Evolutionary conservation across 2,797 vertebrate species (phyloP).

Genomic region (Brotogeris chrysoptera): DNA sequence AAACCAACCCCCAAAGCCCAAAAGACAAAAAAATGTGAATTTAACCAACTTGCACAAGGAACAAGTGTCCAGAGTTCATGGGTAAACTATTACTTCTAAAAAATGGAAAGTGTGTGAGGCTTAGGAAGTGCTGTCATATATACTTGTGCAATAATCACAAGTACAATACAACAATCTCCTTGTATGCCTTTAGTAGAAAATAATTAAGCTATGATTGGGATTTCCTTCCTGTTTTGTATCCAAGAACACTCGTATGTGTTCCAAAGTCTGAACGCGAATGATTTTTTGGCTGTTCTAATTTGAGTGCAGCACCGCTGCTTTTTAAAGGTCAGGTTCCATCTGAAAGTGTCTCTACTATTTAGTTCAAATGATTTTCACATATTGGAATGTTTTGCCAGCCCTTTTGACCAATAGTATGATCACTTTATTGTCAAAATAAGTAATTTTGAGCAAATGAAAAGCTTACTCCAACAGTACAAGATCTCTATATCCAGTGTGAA

Average conservation of each 20-base stretch:
- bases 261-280: neutral
- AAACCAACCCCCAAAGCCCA: neutral
- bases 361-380: neutral
- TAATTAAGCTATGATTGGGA: neutral
- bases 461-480: conserved; percentile 62
- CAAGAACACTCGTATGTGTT: neutral
- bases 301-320: conserved; percentile 37
- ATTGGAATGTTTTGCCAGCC: conserved; percentile 23
- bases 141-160: neutral
- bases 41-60: neutral
- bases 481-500: conserved; percentile 70
- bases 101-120: neutral
- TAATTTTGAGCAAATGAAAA: conserved; percentile 59
- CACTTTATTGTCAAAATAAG: conserved; percentile 52
- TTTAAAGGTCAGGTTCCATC: neutral
- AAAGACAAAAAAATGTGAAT: neutral
- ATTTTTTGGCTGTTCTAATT: neutral
- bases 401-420: conserved; percentile 49
- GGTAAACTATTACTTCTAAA: neutral
- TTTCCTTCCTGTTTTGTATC: neutral
- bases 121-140: neutral
- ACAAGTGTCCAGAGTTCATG: neutral
- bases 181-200: neutral
- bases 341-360: neutral
- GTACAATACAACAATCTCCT: neutral